Conservation (phyloP, 2,113 vertebrate genomes). For the Tamias sibiricus region DNA sequence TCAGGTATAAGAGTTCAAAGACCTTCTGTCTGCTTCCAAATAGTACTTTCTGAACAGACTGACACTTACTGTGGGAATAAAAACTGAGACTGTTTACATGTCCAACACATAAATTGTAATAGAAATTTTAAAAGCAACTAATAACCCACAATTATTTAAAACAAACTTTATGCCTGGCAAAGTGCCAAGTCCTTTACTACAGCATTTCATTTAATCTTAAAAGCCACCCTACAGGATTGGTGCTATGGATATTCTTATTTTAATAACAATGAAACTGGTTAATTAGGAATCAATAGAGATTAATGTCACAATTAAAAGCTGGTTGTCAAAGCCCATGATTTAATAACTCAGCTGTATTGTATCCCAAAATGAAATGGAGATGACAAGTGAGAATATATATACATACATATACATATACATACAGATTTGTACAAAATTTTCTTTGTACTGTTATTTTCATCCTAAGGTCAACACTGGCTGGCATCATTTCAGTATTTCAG, state of each 20-base stretch:
- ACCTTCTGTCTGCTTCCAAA: background rate
- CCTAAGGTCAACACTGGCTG: conserved; percentile 86
- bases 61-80: background rate
- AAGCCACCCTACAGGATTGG: background rate
- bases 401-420: no score
- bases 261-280: background rate
- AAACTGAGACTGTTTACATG: background rate
- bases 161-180: background rate
- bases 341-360: background rate
- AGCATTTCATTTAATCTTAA: background rate
- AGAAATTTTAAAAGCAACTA: background rate
- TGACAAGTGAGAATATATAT: background rate
- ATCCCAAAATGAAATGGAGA: background rate
- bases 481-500: conserved; percentile 80
- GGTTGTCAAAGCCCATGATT: background rate
- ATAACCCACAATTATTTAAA: background rate
- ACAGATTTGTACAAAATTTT: background rate
- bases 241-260: background rate
- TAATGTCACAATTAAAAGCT: background rate
- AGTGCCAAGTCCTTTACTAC: background rate
- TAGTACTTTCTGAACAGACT: background rate
- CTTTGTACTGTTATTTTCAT: background rate
- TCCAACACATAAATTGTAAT: background rate
- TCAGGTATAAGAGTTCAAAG: background rate
- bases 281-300: background rate